Conservation (phyloP, 35 echinoderm and acorn worm species). For the Apostichopus japonicus region DNA sequence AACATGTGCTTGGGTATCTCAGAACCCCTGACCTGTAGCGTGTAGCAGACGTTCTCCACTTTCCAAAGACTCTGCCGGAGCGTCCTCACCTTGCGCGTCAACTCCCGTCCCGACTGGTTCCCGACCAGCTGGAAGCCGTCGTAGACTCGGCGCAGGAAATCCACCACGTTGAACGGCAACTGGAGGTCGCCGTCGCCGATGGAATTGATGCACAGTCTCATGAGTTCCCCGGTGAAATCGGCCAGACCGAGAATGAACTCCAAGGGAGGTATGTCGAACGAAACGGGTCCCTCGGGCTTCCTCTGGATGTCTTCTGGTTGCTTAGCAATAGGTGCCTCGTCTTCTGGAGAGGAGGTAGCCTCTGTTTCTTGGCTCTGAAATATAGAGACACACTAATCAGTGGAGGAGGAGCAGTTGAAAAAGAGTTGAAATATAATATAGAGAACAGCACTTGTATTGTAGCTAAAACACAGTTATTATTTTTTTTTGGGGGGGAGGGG, state of each 20-base stretch:
- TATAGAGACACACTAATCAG: neutral
- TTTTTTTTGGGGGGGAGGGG: no score
- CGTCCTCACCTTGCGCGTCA: conserved; percentile 76
- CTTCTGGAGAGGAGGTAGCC: neutral
- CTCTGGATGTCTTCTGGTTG: neutral
- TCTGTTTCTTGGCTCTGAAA: neutral
- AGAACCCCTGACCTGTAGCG: conserved; percentile 83
- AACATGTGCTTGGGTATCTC: conserved; percentile 98
- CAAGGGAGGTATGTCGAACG: conserved; percentile 70
- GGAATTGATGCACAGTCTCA: conserved; percentile 89
- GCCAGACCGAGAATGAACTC: conserved; percentile 94
- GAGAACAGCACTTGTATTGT: no score
- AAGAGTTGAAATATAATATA: no score
- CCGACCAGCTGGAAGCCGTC: conserved; percentile 84
- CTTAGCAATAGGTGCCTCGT: neutral
- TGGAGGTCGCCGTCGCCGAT: conserved; percentile 81
- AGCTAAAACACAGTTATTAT: no score
- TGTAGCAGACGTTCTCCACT: conserved; percentile 95
- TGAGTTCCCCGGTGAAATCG: conserved; percentile 94
- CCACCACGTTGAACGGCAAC: conserved; percentile 71
- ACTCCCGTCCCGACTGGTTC: conserved; percentile 72
- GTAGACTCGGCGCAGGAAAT: conserved; percentile 79
- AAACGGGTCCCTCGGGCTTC: neutral
- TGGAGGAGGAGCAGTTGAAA: no score
- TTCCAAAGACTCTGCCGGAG: conserved; percentile 92